Conservation (phyloP, 2,113 vertebrate species). For the Oreotrochilus melanogaster region DNA sequence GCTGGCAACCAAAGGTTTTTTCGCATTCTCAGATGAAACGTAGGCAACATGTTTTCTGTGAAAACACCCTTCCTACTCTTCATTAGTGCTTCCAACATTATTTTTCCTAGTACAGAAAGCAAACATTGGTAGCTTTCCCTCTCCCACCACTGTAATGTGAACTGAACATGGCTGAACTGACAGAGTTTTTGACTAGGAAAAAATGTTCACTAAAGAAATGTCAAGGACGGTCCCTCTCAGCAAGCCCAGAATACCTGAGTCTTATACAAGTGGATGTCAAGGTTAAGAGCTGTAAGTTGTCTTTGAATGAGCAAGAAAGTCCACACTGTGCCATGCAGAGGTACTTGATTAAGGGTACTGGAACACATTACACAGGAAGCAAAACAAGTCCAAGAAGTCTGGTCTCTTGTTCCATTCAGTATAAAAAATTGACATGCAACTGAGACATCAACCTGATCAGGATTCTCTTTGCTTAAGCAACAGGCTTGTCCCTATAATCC, state of each 20-base stretch:
- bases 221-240: neutral
- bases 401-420: neutral
- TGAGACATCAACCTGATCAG: neutral
- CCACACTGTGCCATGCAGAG: neutral
- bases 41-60: slow-evolving; percentile 42
- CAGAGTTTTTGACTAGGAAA: neutral
- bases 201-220: neutral
- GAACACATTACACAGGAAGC: neutral
- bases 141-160: neutral
- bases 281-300: neutral
- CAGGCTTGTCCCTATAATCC: neutral
- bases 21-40: slow-evolving; percentile 28
- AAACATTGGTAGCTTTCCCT: slow-evolving; percentile 51
- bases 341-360: neutral
- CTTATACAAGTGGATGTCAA: neutral
- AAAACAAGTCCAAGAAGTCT: neutral
- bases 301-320: neutral
- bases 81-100: slow-evolving; percentile 33
- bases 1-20: slow-evolving; percentile 34
- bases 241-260: neutral
- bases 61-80: slow-evolving; percentile 48
- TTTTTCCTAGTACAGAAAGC: slow-evolving; percentile 34
- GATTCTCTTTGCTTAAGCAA: neutral
- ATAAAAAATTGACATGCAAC: neutral
- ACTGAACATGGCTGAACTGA: neutral